Conservation (phyloP, 2,113 vertebrate species). For the Steatornis caripensis region DNA sequence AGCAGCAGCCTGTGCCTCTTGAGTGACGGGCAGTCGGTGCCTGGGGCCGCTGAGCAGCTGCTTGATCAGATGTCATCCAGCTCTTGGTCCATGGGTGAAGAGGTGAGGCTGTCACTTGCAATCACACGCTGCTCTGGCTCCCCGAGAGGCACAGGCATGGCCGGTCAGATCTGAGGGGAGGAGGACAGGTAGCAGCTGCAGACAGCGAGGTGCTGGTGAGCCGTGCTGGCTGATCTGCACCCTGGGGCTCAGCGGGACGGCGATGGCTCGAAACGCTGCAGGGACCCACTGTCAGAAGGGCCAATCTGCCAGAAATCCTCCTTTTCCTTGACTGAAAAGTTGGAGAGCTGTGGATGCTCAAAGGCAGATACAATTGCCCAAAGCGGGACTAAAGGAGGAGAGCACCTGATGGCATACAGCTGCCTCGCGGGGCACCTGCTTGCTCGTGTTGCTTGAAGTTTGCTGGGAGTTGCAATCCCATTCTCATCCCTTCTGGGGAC, state of each 20-base stretch:
- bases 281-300: not conserved
- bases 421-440: not conserved
- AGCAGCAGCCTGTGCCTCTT: not conserved
- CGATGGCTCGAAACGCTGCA: rapidly evolving
- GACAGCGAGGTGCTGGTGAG: not conserved
- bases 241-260: rapidly evolving
- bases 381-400: not conserved
- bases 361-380: not conserved
- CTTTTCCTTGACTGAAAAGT: not conserved
- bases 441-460: not conserved
- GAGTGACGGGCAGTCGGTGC: not conserved
- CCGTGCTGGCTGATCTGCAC: not conserved
- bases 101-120: constrained; percentile 5
- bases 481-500: no score
- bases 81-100: not conserved
- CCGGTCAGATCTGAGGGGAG: not conserved
- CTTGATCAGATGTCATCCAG: not conserved
- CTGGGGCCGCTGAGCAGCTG: not conserved
- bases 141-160: not conserved
- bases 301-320: not conserved
- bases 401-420: no score
- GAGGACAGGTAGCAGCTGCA: not conserved
- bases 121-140: not conserved
- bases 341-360: rapidly evolving
- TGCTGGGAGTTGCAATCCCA: rapidly evolving